Evolutionary conservation across 2,888 invertebrate species (phyloP).

Genomic region (Trichopoda pennipes): DNA sequence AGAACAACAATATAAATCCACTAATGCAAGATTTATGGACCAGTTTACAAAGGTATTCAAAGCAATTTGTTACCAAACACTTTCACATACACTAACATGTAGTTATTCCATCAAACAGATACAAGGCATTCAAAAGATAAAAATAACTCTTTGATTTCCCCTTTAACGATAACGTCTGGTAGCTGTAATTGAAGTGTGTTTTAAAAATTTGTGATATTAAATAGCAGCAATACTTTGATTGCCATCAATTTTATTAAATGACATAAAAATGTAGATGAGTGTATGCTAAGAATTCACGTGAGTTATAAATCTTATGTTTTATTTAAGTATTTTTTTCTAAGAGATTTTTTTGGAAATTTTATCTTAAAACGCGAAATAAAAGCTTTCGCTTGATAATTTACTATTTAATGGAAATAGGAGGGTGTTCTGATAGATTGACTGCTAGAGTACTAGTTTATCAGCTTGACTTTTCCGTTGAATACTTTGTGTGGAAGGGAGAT

Average conservation of each 20-base stretch:
- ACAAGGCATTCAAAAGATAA: conserved; percentile 18
- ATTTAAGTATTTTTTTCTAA: not conserved
- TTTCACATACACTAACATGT: not conserved
- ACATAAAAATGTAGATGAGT: conserved; percentile 43
- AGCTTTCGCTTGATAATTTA: not conserved
- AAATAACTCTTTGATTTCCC: conserved; percentile 63
- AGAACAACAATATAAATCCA: conserved; percentile 19
- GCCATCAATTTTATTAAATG: conserved; percentile 64
- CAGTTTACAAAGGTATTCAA: conserved; percentile 64
- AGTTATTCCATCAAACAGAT: conserved; percentile 26
- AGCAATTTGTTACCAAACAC: conserved; percentile 63
- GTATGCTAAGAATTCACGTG: conserved; percentile 34
- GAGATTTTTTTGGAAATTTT: too few relatives aligned
- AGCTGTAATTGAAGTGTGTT: conserved; percentile 15
- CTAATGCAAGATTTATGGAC: conserved; percentile 65
- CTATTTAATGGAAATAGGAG: not conserved
- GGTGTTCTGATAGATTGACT: too few relatives aligned
- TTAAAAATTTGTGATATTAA: conserved; percentile 45
- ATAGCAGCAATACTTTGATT: conserved; percentile 51
- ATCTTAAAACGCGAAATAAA: too few relatives aligned
- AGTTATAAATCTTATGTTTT: conserved; percentile 59
- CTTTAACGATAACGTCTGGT: conserved; percentile 15
- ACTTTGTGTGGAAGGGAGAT: too few relatives aligned
- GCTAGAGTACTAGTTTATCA: too few relatives aligned
- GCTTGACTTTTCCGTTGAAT: too few relatives aligned